phyloP scores from a whole-genome alignment of 2,888 invertebrate species.

The Branchellion lobata region DNA sequence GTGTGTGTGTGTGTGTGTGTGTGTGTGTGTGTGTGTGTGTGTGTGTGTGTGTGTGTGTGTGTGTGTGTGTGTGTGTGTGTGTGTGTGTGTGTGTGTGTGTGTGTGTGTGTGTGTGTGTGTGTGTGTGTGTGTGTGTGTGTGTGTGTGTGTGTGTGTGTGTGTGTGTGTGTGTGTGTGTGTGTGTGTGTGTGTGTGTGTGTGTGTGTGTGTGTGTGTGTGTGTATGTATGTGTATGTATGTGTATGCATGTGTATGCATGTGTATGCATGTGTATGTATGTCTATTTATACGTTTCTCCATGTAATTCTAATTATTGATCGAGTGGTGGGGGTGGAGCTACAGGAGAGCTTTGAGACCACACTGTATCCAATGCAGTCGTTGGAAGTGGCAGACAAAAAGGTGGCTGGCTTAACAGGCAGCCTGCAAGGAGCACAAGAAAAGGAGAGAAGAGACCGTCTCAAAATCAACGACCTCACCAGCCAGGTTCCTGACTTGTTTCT shows the following conservation, averaged over 20 bases:
- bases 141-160: conserved; percentile 19
- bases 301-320: too few species aligned
- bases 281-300: too few species aligned
- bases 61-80: too few species aligned
- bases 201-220: conserved; percentile 11
- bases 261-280: too few species aligned
- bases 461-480: conserved; percentile 9
- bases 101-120: conserved; percentile 25
- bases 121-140: conserved; percentile 16
- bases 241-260: conserved; percentile 1
- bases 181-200: conserved; percentile 9
- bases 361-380: not conserved
- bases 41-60: too few species aligned
- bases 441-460: not conserved
- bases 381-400: not conserved
- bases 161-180: conserved; percentile 27
- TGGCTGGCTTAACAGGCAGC: not conserved
- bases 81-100: conserved; percentile 19
- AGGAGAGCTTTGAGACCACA: too few species aligned
- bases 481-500: not conserved
- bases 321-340: too few species aligned
- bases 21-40: too few species aligned
- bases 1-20: too few species aligned
- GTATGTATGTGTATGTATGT: conserved; percentile 8
- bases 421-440: not conserved